Evolutionary conservation across 2,797 vertebrate genomes (phyloP).

Genomic region (Fratercula arctica): DNA sequence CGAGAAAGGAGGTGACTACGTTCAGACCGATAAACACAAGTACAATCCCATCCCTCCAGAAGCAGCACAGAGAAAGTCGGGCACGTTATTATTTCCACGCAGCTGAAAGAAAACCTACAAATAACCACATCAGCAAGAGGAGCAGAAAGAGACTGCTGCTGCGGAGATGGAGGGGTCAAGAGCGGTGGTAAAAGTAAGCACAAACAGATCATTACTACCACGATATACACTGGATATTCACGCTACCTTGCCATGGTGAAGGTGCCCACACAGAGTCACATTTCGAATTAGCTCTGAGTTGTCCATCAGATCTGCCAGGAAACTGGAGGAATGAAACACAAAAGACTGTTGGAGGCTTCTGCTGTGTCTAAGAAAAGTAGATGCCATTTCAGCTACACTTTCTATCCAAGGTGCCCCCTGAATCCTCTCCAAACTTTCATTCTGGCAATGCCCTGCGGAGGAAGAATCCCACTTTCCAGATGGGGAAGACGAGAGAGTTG

Average conservation of each 20-base stretch:
- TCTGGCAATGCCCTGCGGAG: slow-evolving; percentile 47
- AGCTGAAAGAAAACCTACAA: background rate
- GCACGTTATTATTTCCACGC: background rate
- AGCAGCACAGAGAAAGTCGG: background rate
- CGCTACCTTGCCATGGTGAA: slow-evolving; percentile 95
- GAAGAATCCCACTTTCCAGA: slow-evolving; percentile 54
- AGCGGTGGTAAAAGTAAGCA: background rate
- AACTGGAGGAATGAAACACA: slow-evolving; percentile 77
- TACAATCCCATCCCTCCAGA: background rate
- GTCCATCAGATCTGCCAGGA: slow-evolving; percentile 98
- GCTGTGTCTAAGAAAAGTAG: slow-evolving; percentile 47
- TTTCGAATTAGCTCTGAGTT: slow-evolving; percentile 97
- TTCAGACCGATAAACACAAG: background rate
- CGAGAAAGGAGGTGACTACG: background rate
- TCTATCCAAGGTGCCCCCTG: background rate
- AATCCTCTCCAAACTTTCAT: slow-evolving; percentile 32
- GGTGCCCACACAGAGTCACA: slow-evolving; percentile 95
- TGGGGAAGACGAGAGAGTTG: slow-evolving; percentile 52
- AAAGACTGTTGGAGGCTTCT: slow-evolving; percentile 41
- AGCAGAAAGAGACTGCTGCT: slow-evolving; percentile 18
- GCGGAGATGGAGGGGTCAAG: background rate
- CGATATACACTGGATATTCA: accelerated
- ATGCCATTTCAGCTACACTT: background rate
- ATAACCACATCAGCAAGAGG: background rate
- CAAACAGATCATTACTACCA: background rate